Conservation (phyloP, 2,888 invertebrate genomes). For the Campoplex nolae region DNA sequence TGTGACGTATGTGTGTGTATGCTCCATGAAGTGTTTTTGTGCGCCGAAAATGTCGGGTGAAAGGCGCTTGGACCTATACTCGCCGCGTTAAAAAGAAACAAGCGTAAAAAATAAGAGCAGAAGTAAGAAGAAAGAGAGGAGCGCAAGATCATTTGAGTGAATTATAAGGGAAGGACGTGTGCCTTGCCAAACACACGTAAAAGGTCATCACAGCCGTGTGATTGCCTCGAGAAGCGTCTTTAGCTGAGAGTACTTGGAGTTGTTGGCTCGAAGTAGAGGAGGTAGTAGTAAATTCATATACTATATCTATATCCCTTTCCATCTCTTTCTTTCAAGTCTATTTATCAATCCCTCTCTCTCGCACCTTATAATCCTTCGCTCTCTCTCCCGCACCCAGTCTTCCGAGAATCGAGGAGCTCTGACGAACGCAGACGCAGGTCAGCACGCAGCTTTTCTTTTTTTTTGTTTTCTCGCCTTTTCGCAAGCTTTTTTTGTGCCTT, state of each 20-base stretch:
- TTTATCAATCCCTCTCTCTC: constrained; percentile 1
- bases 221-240: constrained; percentile 63
- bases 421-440: constrained; percentile 64
- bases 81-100: constrained; percentile 57
- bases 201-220: constrained; percentile 72
- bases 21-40: constrained; percentile 46
- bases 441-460: constrained; percentile 61
- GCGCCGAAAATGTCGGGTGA: constrained; percentile 74
- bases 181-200: constrained; percentile 59
- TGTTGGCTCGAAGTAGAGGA: constrained; percentile 66
- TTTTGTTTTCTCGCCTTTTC: neutral
- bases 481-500: constrained; percentile 23
- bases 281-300: constrained; percentile 9
- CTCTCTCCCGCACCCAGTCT: constrained; percentile 46
- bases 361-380: neutral
- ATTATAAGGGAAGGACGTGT: constrained; percentile 49
- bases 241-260: constrained; percentile 58
- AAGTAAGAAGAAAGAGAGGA: constrained; percentile 20
- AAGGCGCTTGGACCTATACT: constrained; percentile 73
- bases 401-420: constrained; percentile 63
- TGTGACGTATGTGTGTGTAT: constrained; percentile 39
- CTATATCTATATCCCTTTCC: constrained; percentile 7
- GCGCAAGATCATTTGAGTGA: constrained; percentile 6
- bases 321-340: constrained; percentile 19
- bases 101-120: constrained; percentile 23